Base-by-base conservation (phyloP, 2,888 invertebrate genomes). In the Lithodes maja region DNA sequence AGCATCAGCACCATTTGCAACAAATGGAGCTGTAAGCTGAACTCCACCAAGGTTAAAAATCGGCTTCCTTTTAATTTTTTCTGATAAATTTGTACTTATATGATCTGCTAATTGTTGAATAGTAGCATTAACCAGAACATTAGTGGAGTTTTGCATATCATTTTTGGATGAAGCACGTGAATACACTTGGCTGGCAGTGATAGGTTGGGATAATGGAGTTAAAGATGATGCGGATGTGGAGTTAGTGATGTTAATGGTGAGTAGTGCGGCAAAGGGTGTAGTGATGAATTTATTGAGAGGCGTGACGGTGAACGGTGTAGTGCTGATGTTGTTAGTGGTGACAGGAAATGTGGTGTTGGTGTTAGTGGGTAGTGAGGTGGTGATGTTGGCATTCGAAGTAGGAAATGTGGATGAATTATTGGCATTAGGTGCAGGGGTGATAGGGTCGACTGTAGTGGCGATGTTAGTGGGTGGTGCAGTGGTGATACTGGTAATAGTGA, bases 291-390 rank as follows among this genome's bases (percentile, higher is more conserved):
- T 33, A 33, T 33, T 33, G 7, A 15, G 68, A 68, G 68, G 7
- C 15, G 68, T 68, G 68, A 15, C 15, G 68, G 15, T 68, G 68
- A 15, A 68, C 9, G 17, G 7, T 7, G 74, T 74, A n/a, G 74
- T 74, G 74, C 12, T n/a, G 74, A 17, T 74, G 74, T 7, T 7
- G 74, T 7, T 74, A n/a, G 74, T 74, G 17, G 74, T 74, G 74
- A 3, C 17, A 3, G 74, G 7, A 74, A n/a, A 15, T 7, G 74
- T 74, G 74, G 74, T 74, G 74, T 7, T 74, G 74, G 74, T 74
- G 74, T 3, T 74, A n/a, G 3, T 74, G 74, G n/a, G 74, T 7
- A n/a, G 3, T 15, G 74, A 3, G 74, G 74, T 15, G n/a, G 74
- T 3, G 7, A n/a, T 15, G n/a, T 7, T 74, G 15, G 74, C 33